Evolutionary conservation across 2,113 vertebrate genomes (phyloP).

Genomic region (Malurus melanocephalus): DNA sequence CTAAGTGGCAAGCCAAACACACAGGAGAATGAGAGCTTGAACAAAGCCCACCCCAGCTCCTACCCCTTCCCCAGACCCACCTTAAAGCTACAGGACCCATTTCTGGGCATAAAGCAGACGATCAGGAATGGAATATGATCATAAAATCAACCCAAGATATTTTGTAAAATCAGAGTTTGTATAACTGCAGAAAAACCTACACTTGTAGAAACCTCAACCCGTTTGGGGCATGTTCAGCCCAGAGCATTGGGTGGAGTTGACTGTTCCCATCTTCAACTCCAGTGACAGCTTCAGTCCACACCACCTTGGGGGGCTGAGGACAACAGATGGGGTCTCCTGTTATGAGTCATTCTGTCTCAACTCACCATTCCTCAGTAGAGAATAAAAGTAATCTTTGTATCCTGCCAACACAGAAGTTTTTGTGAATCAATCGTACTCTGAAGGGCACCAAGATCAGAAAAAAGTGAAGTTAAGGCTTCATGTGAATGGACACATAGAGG

Average conservation of each 20-base stretch:
- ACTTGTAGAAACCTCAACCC: neutral
- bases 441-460: neutral
- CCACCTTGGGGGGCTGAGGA: neutral
- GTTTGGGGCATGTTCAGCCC: fast-evolving
- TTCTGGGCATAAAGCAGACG: too few relatives aligned
- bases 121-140: too few relatives aligned
- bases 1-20: too few relatives aligned
- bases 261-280: neutral
- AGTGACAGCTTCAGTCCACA: neutral
- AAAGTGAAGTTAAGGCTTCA: neutral
- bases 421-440: neutral
- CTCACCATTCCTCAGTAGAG: neutral
- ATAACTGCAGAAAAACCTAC: neutral
- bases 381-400: neutral
- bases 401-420: fast-evolving
- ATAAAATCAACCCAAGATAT: too few relatives aligned
- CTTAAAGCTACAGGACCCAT: too few relatives aligned
- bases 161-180: neutral
- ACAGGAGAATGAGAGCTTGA: too few relatives aligned
- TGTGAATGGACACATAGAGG: fast-evolving
- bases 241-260: neutral
- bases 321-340: fast-evolving
- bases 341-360: neutral
- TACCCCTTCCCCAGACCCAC: too few relatives aligned
- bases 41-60: too few relatives aligned